phyloP scores from a whole-genome alignment of 2,888 invertebrate species.

The Scaptodrosophila latifasciaeformis region DNA sequence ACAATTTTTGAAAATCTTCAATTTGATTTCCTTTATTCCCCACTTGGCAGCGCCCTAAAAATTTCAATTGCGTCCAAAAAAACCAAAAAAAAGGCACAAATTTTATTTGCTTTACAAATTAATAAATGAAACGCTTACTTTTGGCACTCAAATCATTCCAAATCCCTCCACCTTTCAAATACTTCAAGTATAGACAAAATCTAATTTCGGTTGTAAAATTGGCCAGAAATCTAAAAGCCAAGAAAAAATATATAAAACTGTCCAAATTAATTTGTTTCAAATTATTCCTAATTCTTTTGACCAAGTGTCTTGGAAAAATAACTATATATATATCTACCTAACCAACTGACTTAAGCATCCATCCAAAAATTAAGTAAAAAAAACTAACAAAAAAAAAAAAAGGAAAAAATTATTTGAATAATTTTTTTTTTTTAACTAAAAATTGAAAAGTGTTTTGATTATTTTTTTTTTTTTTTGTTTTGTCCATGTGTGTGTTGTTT shows the following conservation, averaged over 20 bases:
- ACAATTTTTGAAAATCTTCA: no score
- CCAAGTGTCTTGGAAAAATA: not conserved
- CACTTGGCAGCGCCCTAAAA: conserved; percentile 32
- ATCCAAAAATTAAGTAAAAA: conserved; percentile 37
- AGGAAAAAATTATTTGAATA: conserved; percentile 15
- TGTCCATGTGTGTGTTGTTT: conserved; percentile 12
- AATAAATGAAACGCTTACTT: no score
- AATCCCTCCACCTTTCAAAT: conserved; percentile 5
- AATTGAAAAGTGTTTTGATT: conserved; percentile 9
- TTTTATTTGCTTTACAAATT: conserved; percentile 18
- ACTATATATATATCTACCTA: no score
- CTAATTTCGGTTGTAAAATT: conserved; percentile 55
- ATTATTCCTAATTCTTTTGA: conserved; percentile 1
- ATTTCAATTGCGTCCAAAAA: conserved; percentile 47
- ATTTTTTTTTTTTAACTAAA: conserved; percentile 8
- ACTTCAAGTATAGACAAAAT: conserved; percentile 44
- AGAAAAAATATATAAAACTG: conserved; percentile 1
- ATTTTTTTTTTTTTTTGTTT: not conserved
- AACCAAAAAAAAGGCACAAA: conserved; percentile 7
- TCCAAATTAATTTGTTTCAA: not conserved
- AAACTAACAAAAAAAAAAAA: conserved; percentile 3
- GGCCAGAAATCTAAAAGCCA: conserved; percentile 13
- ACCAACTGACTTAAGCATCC: conserved; percentile 48
- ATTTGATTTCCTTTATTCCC: no score
- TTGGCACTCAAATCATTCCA: no score